Evolutionary conservation across 2,888 invertebrate genomes (phyloP).

Genomic region (Dolichopus griseipennis): DNA sequence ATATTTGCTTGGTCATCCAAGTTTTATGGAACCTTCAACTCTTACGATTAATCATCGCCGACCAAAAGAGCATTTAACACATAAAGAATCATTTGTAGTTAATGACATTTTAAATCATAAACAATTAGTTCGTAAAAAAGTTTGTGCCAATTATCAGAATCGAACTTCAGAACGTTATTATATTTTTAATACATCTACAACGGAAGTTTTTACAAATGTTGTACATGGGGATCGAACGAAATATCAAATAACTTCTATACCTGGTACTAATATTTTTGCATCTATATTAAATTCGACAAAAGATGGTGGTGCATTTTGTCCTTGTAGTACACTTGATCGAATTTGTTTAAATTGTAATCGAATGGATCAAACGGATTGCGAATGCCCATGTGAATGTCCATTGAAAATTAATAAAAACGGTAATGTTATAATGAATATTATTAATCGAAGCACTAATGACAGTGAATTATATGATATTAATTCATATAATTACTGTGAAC

Average conservation of each 20-base stretch:
- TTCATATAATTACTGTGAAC: constrained; percentile 37
- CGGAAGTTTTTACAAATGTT: constrained; percentile 68
- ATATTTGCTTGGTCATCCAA: constrained; percentile 79
- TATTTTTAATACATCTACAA: constrained; percentile 66
- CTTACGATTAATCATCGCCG: constrained; percentile 47
- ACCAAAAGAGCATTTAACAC: constrained; percentile 81
- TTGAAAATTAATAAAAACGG: constrained; percentile 33
- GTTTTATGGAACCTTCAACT: constrained; percentile 59
- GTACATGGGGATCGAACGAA: constrained; percentile 81
- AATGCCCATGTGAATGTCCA: constrained; percentile 89
- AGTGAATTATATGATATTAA: constrained; percentile 25
- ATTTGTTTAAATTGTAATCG: constrained; percentile 85
- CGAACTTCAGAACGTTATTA: constrained; percentile 78
- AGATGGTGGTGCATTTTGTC: constrained; percentile 76
- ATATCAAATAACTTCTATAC: constrained; percentile 72
- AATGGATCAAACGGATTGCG: constrained; percentile 90
- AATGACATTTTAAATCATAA: constrained; percentile 83
- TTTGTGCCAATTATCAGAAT: constrained; percentile 78
- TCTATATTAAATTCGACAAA: constrained; percentile 84
- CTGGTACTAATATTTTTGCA: constrained; percentile 80
- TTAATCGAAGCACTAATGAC: constrained; percentile 12
- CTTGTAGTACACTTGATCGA: constrained; percentile 82
- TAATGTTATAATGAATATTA: neutral
- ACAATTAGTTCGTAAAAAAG: constrained; percentile 69
- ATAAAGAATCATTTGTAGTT: constrained; percentile 81